Base-by-base conservation (phyloP, 2,113 vertebrate species). In the Pluvianellus socialis region DNA sequence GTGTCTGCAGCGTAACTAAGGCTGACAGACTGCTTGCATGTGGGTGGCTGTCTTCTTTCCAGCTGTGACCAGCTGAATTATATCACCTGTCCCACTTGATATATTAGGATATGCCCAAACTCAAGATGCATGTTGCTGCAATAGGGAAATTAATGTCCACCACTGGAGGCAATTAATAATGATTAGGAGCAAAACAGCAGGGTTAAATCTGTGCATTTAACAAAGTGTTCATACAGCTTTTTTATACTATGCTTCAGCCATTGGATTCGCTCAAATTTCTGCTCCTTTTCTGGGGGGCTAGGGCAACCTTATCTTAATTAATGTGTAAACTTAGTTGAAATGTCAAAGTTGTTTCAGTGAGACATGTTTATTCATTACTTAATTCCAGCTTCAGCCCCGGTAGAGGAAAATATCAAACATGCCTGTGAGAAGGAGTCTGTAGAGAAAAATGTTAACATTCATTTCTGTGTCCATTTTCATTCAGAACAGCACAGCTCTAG, bases 51-150 rank as follows among this genome's bases (percentile, higher is more conserved):
- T 98, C 98, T 98, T 98, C 97, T 98, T 98, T 98, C 98, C 98
- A 98, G 98, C 98, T 98, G 98, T 98, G 98, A 98, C 97, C 98
- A 98, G 98, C 98, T 98, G 98, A 99, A 98, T 98, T 98, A 98
- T 98, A 98, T 98, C 98, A 98, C 98, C 98, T 99, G 98, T 99
- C 98, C 98, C 86, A 23, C 96, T 98, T 98, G 98, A 98, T 98
- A 98, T 98, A 98, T 98, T 98, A 98, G 98, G 98, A 98, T 98
- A 98, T 98, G 97, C 98, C 97, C 97, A 97, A 97, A 97, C 97
- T 98, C 97, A 98, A 98, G 98, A 98, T 98, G 97, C 98, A 98
- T 98, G 97, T 98, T 98, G 97, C 98, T 98, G 97, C 97, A 98
- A 98, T 97, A 96, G 98, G 97, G 97, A 98, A 98, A 98, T 99